phyloP scores from a whole-genome alignment of 2,113 vertebrate species.

The Heterocephalus glaber region DNA sequence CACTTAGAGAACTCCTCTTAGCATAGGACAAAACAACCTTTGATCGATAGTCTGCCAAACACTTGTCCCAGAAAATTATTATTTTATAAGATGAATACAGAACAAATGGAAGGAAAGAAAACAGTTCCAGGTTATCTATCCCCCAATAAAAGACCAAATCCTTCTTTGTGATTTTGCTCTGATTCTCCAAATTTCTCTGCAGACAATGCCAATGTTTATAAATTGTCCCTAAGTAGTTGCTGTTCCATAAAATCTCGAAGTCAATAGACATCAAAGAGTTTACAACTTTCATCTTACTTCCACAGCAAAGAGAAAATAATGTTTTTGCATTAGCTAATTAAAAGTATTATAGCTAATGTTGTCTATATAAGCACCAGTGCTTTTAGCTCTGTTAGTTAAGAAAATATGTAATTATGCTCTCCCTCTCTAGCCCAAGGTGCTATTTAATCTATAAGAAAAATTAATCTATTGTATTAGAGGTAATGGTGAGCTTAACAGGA shows the following conservation, averaged over 20 bases:
- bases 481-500: not conserved
- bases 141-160: not conserved
- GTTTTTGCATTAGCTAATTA: not conserved
- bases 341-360: not conserved
- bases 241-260: not conserved
- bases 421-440: not conserved
- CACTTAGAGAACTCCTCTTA: not conserved
- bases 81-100: not conserved
- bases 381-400: not conserved
- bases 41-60: not conserved
- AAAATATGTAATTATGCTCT: not conserved
- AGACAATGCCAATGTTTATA: not conserved
- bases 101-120: not conserved
- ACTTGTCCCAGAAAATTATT: not conserved
- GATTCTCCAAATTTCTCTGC: not conserved
- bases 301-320: not conserved
- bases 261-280: not conserved
- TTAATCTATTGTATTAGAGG: not conserved
- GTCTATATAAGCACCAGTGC: not conserved
- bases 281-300: not conserved
- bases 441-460: not conserved
- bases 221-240: not conserved
- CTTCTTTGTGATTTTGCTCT: not conserved
- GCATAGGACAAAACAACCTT: not conserved
- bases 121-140: not conserved